Base-by-base conservation (phyloP, 2,888 invertebrate genomes). In the Caenorhabditis japonica region DNA sequence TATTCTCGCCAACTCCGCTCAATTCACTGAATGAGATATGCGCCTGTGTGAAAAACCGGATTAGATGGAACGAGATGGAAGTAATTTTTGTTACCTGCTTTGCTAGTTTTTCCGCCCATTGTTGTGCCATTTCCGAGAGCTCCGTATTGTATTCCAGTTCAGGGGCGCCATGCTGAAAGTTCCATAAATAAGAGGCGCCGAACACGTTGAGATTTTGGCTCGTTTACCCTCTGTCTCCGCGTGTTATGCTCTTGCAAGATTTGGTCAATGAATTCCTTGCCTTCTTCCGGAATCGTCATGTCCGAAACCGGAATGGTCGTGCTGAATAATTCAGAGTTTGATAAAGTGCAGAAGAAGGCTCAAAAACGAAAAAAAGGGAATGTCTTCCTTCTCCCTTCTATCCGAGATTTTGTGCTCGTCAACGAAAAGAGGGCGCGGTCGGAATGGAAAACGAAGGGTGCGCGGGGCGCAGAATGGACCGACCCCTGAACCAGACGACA, bases 91-190 rank as follows among this genome's bases (percentile, higher is more conserved):
- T 4, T 34, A 69, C 53, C 61, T 83, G 85, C 15, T 83, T 72
- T 3, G 89, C 89, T 55, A 90, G 78, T 38, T 88, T 81, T n/a
- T 89, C 88, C 0, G 90, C 89, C 89, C 89, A 90, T 46, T 85
- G 83, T 78, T 89, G 89, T 13, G 90, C 89, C 59, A 85, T 81
- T 25, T 83, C 83, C 17, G 83, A 82, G 43, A 90, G 81, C 43
- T 89, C 88, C 38, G 81, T 77, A 76, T 82, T 84, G 66, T 85
- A 85, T 13, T 76, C 79, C 34, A 89, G 64, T 7, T 86, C n/a
- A 87, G 76, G 49, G 81, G 75, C 75, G 19, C 19, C 62, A 46
- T 74, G 74, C 74, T 74, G 47, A 19, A 68, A 61, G 0, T 17
- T 4, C 10, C 30, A 7, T 30, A 10, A 5, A 7, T 30, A 21